Percentiles rank a stretch among this genome's conserved stretches.
Evolutionary conservation across 1,140 invertebrate species (phyloP).

Genomic region (Drosophila paulistorum): DNA sequence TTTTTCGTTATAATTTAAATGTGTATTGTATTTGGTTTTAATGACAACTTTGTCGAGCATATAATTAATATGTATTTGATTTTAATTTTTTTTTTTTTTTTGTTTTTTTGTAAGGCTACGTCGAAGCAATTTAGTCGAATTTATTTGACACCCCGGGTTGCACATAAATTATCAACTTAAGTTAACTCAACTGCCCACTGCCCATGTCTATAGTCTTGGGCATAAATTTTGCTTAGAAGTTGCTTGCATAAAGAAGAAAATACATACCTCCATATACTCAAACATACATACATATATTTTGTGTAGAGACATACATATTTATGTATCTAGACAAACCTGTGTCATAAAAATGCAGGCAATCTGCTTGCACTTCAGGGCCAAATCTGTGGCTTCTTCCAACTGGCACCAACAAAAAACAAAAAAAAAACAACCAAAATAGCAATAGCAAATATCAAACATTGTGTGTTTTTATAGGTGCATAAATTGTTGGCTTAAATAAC

Average conservation of each 20-base stretch:
- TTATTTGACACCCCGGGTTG: conserved; percentile 41
- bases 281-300: background rate
- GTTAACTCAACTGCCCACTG: conserved; percentile 7
- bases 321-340: conserved; percentile 45
- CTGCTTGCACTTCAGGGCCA: conserved; percentile 58
- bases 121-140: conserved; percentile 39
- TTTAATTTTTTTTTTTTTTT: conserved; percentile 2
- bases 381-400: conserved; percentile 1
- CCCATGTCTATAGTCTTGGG: conserved; percentile 14
- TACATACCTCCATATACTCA: conserved; percentile 7
- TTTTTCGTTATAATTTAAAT: conserved; percentile 50
- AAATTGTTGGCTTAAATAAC: conserved; percentile 48
- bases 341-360: conserved; percentile 29
- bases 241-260: conserved; percentile 67
- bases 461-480: conserved; percentile 59
- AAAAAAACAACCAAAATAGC: conserved; percentile 10
- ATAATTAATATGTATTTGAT: conserved; percentile 48
- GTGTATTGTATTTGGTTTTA: conserved; percentile 23
- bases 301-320: background rate
- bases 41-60: conserved; percentile 26
- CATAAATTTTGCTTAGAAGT: conserved; percentile 53
- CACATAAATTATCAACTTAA: conserved; percentile 52
- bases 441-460: conserved; percentile 39
- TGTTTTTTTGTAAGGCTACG: conserved; percentile 12
- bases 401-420: conserved; percentile 7